Base-by-base conservation (phyloP, 2,888 invertebrate genomes). In the Agrilus mali region DNA sequence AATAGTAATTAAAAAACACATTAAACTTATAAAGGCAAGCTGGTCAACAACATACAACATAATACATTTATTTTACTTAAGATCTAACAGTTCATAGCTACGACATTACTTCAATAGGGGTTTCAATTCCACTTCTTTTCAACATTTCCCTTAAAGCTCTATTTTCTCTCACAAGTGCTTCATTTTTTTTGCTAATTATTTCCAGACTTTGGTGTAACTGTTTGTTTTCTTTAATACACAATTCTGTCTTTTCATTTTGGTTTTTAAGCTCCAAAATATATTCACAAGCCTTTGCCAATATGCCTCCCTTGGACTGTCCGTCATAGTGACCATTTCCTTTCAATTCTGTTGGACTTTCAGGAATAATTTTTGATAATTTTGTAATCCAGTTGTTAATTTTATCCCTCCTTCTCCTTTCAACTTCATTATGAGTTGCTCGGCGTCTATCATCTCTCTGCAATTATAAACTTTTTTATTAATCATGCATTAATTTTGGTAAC, bases 301-400 rank as follows among this genome's bases (percentile, higher is more conserved):
- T 94, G 44, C 92, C 93, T 13, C 95, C 94, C 72, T 96, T 96
- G 60, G 93, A 94, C 75, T 87, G 77, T 42, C 68, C 70, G 47
- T 75, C 74, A 38, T 75, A 75, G 38, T 75, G 68, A 40, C 75
- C 79, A 20, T 79, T 73, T 5, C 81, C 80, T 50, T 82, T 80
- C 50, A 73, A 70, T 41, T 71, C 70, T 39, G 75, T 73, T 3
- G 57, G 50, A 41, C 50, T 57, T 47, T 82, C 82, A 2, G 94
- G 94, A 42, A 96, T 84, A 50, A 95, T 79, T 60, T 90, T 87
- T 2, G 92, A 88, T 45, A 96, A 69, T 65, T 89, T 90, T 40
- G 86, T 81, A 52, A 96, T 96, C 95, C 95, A 96, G 60, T 83
- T 89, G 65, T 96, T 96, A 50, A 96, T 96, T 74, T 95, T 96